Evolutionary conservation across 2,888 invertebrate species (phyloP).

Genomic region (Eumerus sabulonum): DNA sequence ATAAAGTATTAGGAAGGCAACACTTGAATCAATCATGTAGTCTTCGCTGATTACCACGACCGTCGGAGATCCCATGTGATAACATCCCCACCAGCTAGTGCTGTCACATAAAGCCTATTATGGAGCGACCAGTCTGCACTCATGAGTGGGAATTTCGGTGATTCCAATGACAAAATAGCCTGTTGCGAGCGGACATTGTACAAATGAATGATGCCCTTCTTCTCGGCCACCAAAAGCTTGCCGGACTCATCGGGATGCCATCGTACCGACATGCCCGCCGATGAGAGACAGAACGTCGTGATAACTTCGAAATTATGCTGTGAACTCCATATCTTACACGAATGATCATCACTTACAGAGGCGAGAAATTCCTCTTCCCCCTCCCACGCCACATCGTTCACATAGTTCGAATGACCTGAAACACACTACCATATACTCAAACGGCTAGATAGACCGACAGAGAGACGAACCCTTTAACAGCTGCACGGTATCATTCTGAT

Average conservation of each 20-base stretch:
- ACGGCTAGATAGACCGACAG: no score
- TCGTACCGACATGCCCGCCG: constrained; percentile 84
- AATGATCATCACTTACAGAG: constrained; percentile 88
- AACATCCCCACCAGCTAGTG: constrained; percentile 84
- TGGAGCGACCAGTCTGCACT: constrained; percentile 86
- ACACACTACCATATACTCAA: no score
- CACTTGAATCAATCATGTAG: not conserved
- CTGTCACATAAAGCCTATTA: constrained; percentile 81
- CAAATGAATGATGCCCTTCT: constrained; percentile 86
- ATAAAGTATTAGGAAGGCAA: constrained; percentile 18
- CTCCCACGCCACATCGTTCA: constrained; percentile 86
- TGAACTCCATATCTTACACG: constrained; percentile 84
- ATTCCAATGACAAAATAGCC: constrained; percentile 84
- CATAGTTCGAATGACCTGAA: constrained; percentile 83
- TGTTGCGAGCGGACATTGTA: constrained; percentile 85
- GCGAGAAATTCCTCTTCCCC: constrained; percentile 84
- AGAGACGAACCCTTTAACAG: constrained; percentile 76
- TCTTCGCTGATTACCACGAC: constrained; percentile 80
- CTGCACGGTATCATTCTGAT: constrained; percentile 78
- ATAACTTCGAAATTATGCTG: constrained; percentile 80
- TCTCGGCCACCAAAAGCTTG: constrained; percentile 87
- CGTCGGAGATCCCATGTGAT: constrained; percentile 85
- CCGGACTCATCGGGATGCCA: constrained; percentile 86
- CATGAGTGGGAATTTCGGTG: constrained; percentile 82
- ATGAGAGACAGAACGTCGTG: constrained; percentile 83